Evolutionary conservation across 2,797 vertebrate genomes (phyloP).

Genomic region (Danio choprae): DNA sequence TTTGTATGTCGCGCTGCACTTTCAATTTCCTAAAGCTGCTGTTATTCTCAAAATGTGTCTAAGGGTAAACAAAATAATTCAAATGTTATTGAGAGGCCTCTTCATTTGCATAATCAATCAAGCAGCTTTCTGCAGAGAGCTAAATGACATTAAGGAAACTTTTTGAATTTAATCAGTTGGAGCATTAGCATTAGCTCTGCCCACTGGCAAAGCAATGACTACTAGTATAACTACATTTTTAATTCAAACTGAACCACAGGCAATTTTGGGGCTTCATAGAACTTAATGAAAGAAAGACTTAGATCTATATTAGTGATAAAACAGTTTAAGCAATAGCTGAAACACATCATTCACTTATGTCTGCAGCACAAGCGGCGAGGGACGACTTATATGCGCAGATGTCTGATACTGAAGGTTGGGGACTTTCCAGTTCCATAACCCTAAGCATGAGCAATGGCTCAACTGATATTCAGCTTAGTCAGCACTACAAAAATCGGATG

Average conservation of each 20-base stretch:
- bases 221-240: constrained; percentile 21
- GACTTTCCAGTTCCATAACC: neutral
- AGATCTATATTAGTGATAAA: constrained; percentile 3
- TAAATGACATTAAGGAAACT: constrained; percentile 35
- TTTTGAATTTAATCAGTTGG: constrained; percentile 29
- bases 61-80: constrained; percentile 45
- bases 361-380: constrained; percentile 8
- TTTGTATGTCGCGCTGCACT: constrained; percentile 14
- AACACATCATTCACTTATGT: neutral
- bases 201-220: constrained; percentile 38
- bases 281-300: constrained; percentile 10
- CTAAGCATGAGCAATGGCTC: neutral
- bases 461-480: constrained; percentile 11
- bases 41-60: constrained; percentile 41
- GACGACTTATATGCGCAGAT: neutral
- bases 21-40: constrained; percentile 47
- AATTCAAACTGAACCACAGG: constrained; percentile 34
- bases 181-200: constrained; percentile 41
- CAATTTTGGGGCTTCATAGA: neutral
- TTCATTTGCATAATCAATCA: constrained; percentile 50
- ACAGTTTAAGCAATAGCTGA: constrained; percentile 7
- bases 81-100: constrained; percentile 37
- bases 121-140: constrained; percentile 29
- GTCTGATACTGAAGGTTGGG: neutral
- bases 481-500: constrained; percentile 1